Conservation (phyloP, 2,888 invertebrate species). For the Drosophila neotestacea region DNA sequence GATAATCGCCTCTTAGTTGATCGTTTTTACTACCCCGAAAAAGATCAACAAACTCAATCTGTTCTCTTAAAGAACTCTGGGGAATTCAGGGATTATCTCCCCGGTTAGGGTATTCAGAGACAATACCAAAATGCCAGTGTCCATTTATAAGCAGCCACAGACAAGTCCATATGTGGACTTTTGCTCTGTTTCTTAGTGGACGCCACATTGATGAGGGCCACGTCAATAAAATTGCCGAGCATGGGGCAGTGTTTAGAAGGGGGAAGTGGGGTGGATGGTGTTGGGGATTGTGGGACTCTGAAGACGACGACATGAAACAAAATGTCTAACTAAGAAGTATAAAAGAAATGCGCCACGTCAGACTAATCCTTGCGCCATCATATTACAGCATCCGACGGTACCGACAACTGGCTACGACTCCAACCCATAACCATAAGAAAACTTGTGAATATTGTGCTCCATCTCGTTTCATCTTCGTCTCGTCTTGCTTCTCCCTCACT, state of each 20-base stretch:
- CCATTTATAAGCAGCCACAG: conserved; percentile 13
- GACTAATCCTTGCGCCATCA: conserved; percentile 83
- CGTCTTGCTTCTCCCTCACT: conserved; percentile 6
- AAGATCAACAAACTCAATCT: not conserved
- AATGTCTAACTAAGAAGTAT: conserved; percentile 72
- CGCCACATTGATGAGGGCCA: conserved; percentile 57
- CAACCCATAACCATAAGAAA: conserved; percentile 58
- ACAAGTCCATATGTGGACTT: conserved; percentile 51
- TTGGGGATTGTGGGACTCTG: not conserved
- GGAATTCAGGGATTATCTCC: not conserved
- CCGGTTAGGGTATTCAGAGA: conserved; percentile 31
- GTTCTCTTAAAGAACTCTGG: not conserved
- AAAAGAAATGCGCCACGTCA: conserved; percentile 77
- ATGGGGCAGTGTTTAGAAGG: not conserved
- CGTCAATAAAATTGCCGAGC: conserved; percentile 38
- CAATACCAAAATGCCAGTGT: conserved; percentile 7
- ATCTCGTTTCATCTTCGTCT: conserved; percentile 24
- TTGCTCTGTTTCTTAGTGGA: conserved; percentile 32
- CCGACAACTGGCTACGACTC: conserved; percentile 41
- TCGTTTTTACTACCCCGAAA: not conserved
- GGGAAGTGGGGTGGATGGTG: not conserved
- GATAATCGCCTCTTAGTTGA: not conserved
- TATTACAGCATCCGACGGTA: conserved; percentile 66
- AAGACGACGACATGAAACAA: conserved; percentile 66
- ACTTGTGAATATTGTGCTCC: conserved; percentile 79